Evolutionary conservation across 2,888 invertebrate genomes (phyloP).

Genomic region (Ditylenchus weischeri): DNA sequence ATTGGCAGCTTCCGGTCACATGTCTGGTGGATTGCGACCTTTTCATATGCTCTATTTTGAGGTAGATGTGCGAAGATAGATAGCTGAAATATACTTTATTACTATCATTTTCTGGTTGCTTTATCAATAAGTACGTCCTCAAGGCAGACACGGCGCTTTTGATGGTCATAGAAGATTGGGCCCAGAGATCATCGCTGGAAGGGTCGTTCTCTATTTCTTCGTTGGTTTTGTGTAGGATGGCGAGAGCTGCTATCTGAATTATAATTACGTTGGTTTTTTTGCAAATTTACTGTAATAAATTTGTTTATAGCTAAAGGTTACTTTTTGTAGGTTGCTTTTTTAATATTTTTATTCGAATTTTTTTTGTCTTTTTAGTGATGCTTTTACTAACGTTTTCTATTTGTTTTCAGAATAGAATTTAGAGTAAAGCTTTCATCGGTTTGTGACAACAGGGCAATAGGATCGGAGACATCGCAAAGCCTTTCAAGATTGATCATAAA

Average conservation of each 20-base stretch:
- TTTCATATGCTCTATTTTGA: slow-evolving; percentile 72
- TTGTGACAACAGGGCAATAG: no score
- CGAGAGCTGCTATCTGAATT: slow-evolving; percentile 4
- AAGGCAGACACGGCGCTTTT: slow-evolving; percentile 84
- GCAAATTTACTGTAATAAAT: not conserved
- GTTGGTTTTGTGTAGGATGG: slow-evolving; percentile 13
- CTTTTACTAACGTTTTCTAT: not conserved
- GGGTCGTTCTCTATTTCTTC: slow-evolving; percentile 20
- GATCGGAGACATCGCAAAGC: no score
- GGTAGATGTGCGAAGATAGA: slow-evolving; percentile 81
- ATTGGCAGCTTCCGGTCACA: not conserved
- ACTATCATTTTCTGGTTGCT: not conserved
- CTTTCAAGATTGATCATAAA: no score
- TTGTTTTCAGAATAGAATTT: no score
- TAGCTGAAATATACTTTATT: slow-evolving; percentile 65
- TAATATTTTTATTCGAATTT: not conserved
- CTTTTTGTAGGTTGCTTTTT: no score
- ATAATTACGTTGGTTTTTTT: not conserved
- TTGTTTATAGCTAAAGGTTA: no score
- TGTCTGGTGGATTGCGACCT: slow-evolving; percentile 46
- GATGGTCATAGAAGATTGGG: slow-evolving; percentile 82
- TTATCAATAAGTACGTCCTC: slow-evolving; percentile 62
- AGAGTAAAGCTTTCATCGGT: no score
- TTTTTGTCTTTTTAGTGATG: not conserved
- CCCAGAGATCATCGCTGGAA: slow-evolving; percentile 72